Base-by-base conservation (phyloP, 2,888 invertebrate species). In the Cataglyphis livida region DNA sequence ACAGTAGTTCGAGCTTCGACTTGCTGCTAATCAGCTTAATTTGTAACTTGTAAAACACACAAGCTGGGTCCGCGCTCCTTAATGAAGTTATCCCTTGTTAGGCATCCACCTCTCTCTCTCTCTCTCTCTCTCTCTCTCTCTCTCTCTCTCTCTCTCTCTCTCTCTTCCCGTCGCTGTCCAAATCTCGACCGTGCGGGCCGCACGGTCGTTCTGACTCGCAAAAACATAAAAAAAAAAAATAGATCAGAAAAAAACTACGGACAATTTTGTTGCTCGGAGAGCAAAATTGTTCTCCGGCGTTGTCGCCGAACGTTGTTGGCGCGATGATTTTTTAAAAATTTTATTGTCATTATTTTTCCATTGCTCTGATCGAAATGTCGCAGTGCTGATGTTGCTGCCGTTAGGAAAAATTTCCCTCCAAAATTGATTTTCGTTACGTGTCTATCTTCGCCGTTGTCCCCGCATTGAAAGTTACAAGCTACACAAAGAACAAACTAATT, bases 41-140 rank as follows among this genome's bases (percentile, higher is more conserved):
- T 94, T 93, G 93, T 94, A 94, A 94, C 94, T 94, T 94, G 94
- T 94, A 94, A 94, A 94, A 94, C 93, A 94, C 94, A 94, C 94
- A 94, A 92, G 89, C 91, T 89, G 87, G 91, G 84, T 86, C 90
- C 87, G 92, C 85, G 91, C 91, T 92, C 88, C 91, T 88, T 94
- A 94, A 94, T 93, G 89, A 93, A 92, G 92, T 94, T 94, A 94
- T 93, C 93, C 93, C 94, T 94, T 94, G 94, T 94, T 94, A 94
- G 91, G 91, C 93, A 93, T 94, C 93, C 93, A 93, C 93, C 92
- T 93, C 93, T 92, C 91, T 88, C 87, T 38, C 10, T 38, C 38
- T 38, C 41, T 44, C 41, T 44, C 41, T 10, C 41, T 10, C 41
- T 48, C 18, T 6, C 18, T 1, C 18, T 5, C 48, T 18, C 18